Percentiles rank a stretch among this genome's conserved stretches.
These are phyloP conservation scores for Cyrtonyx montezumae DNA, from an alignment of 2,113 vertebrate species.

Conservation along the genomic window DNA sequence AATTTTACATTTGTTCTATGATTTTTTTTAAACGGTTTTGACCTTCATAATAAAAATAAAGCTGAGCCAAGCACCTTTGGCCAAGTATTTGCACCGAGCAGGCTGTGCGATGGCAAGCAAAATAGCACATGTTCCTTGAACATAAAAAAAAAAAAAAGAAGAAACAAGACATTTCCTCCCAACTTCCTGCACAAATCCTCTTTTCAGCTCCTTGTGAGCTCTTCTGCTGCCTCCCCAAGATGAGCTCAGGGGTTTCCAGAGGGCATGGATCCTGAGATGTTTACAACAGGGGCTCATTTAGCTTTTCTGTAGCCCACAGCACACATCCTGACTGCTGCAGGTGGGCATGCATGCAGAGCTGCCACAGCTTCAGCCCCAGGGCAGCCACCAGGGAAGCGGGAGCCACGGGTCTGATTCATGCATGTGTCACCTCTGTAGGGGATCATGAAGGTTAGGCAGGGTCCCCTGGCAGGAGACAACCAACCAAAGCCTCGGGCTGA, in stretches of 20 bases:
- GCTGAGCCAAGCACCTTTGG: not conserved
- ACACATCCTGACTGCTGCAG: accelerated
- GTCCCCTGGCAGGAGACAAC: not conserved
- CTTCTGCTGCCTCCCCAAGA: not conserved
- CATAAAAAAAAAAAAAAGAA: not conserved
- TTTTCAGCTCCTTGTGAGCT: accelerated
- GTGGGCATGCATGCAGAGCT: not conserved
- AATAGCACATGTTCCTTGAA: not conserved
- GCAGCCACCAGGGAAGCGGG: not conserved
- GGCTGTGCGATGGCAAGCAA: not conserved
- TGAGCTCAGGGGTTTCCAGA: not conserved
- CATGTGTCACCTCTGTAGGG: not conserved
- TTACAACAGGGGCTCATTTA: accelerated
- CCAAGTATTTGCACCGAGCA: not conserved
- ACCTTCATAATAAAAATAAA: not conserved
- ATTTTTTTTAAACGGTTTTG: not conserved
- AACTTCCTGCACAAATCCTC: constrained; percentile 18
- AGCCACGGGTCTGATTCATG: accelerated
- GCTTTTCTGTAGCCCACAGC: not conserved
- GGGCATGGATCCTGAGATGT: not conserved
- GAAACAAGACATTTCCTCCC: not conserved
- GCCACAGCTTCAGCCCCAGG: not conserved
- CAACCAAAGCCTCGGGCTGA: not conserved
- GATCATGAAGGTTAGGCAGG: not conserved
- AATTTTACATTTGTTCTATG: not conserved